These are phyloP conservation scores for Rhinatrema bivittatum DNA, from an alignment of 2,797 vertebrate genomes.

Conservation along the genomic window DNA sequence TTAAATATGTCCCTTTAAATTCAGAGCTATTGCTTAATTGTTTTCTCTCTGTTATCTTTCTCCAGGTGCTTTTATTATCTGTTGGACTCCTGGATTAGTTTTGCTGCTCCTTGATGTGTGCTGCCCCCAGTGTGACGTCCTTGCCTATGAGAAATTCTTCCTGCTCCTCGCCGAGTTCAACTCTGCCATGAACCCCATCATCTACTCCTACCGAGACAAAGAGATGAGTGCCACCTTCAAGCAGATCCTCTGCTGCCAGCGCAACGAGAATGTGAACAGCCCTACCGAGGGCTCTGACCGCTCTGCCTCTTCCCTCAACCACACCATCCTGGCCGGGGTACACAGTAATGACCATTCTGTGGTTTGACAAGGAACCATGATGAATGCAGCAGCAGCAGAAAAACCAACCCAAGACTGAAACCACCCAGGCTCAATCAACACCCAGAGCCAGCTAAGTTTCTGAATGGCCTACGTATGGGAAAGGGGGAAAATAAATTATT, in stretches of 20 bases:
- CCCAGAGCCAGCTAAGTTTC: not conserved
- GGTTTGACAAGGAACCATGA: conserved; percentile 65
- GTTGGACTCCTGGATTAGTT: conserved; percentile 95
- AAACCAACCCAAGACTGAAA: not conserved
- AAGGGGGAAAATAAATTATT: conserved; percentile 15
- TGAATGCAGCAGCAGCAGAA: no score
- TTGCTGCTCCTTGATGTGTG: conserved; percentile 90
- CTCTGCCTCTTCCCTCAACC: conserved; percentile 90
- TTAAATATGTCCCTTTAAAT: not conserved
- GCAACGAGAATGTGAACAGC: conserved; percentile 78
- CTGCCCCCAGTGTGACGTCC: conserved; percentile 79
- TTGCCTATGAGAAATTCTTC: conserved; percentile 95
- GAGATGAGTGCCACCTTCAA: conserved; percentile 97
- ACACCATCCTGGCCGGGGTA: conserved; percentile 79
- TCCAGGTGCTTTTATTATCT: conserved; percentile 91
- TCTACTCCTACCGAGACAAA: conserved; percentile 97
- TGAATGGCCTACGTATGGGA: fast-evolving
- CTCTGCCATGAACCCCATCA: conserved; percentile 98
- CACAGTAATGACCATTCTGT: conserved; percentile 92
- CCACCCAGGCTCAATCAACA: not conserved
- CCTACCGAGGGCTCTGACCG: conserved; percentile 86
- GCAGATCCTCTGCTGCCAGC: conserved; percentile 94
- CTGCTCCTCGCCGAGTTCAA: conserved; percentile 94
- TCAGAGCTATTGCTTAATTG: not conserved
- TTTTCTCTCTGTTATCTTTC: conserved; percentile 4